Conservation (phyloP, 64 coral and sea anemone genomes). For the Dendronephthya gigantea region DNA sequence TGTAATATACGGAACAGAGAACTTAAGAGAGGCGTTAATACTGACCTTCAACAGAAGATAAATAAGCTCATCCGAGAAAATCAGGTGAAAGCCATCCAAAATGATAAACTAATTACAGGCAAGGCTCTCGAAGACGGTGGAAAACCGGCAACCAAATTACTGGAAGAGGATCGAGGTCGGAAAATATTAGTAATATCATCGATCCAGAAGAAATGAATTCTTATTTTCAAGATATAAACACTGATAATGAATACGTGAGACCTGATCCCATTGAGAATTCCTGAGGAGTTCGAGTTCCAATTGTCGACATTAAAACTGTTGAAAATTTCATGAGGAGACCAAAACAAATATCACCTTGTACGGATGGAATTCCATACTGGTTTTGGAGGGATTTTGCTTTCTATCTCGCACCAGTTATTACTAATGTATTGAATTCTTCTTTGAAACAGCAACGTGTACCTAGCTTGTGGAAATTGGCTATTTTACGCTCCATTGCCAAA, state of each 20-base stretch:
- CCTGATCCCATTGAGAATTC: neutral
- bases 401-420: neutral
- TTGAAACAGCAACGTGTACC: neutral
- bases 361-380: neutral
- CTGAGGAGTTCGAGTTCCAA: neutral
- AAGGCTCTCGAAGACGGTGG: neutral
- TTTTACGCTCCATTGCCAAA: neutral
- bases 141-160: neutral
- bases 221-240: no score
- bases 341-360: neutral
- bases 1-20: neutral
- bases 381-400: neutral
- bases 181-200: neutral
- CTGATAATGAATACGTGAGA: neutral
- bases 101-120: neutral
- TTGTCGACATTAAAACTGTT: neutral
- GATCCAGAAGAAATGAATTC: no score
- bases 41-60: constrained; percentile 14
- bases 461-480: neutral
- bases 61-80: neutral
- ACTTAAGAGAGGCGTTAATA: neutral
- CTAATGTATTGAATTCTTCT: neutral
- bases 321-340: neutral
- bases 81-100: neutral
- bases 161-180: neutral